These are phyloP conservation scores for Megathymus violae DNA, from an alignment of 1,140 invertebrate genomes.

Conservation along the genomic window DNA sequence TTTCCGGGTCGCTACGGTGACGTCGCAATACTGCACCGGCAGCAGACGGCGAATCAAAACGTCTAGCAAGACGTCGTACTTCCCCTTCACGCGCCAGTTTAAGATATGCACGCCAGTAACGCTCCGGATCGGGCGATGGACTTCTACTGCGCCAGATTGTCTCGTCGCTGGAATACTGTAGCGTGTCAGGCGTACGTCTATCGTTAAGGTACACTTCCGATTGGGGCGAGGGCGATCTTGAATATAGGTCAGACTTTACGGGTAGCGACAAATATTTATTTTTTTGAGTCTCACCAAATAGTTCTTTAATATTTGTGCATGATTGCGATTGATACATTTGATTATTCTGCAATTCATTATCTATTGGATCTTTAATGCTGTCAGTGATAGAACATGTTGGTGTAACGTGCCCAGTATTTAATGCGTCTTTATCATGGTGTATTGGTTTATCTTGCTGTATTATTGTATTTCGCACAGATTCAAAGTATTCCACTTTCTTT, in stretches of 20 bases:
- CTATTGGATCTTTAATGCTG: slow-evolving; percentile 44
- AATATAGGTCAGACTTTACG: slow-evolving; percentile 63
- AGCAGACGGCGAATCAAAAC: slow-evolving; percentile 86
- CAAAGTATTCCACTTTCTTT: slow-evolving; percentile 92
- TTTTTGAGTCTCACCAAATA: slow-evolving; percentile 89
- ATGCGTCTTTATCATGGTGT: slow-evolving; percentile 84
- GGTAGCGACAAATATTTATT: slow-evolving; percentile 77
- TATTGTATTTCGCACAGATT: slow-evolving; percentile 84
- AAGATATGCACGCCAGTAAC: slow-evolving; percentile 88
- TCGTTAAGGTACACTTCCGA: slow-evolving; percentile 67
- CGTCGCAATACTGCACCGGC: slow-evolving; percentile 83
- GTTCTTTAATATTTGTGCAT: slow-evolving; percentile 89
- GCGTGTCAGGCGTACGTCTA: slow-evolving; percentile 76
- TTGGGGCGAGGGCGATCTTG: slow-evolving; percentile 73
- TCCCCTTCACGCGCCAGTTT: slow-evolving; percentile 89
- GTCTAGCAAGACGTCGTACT: slow-evolving; percentile 88
- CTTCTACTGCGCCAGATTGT: slow-evolving; percentile 87
- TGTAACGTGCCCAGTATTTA: slow-evolving; percentile 72
- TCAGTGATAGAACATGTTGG: slow-evolving; percentile 26
- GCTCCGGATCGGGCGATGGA: slow-evolving; percentile 87
- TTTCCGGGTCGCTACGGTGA: slow-evolving; percentile 90
- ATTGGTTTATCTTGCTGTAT: slow-evolving; percentile 46
- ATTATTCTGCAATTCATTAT: slow-evolving; percentile 44
- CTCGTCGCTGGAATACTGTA: slow-evolving; percentile 85
- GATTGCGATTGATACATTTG: slow-evolving; percentile 86